Evolutionary conservation across 2,113 vertebrate genomes (phyloP).

Genomic region (Saguinus imperator): DNA sequence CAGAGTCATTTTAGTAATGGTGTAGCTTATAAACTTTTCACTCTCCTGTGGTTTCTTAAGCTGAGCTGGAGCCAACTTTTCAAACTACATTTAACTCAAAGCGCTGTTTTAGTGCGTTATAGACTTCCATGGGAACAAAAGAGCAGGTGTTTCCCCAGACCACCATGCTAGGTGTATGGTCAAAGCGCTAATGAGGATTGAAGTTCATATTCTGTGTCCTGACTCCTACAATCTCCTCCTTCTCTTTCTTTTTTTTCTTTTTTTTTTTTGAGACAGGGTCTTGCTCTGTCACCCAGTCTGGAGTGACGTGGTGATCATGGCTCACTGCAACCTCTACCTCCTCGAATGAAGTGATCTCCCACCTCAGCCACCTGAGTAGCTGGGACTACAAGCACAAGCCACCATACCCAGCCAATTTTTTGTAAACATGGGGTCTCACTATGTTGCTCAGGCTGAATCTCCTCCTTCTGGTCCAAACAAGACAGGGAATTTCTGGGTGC

Average conservation of each 20-base stretch:
- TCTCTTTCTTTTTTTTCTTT: too few species aligned
- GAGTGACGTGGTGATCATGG: too few species aligned
- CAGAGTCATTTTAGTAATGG: not conserved
- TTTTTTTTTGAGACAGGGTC: too few species aligned
- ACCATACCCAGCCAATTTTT: too few species aligned
- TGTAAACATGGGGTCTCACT: too few species aligned
- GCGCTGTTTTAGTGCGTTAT: not conserved
- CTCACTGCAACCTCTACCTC: too few species aligned
- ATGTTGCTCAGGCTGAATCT: not conserved
- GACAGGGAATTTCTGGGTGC: not conserved
- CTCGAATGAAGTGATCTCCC: too few species aligned
- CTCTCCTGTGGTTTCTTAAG: not conserved
- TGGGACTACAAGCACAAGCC: too few species aligned
- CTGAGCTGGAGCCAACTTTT: not conserved
- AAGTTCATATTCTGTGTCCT: not conserved
- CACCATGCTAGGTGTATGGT: not conserved
- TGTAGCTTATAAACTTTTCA: constrained; percentile 17
- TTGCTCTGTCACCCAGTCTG: too few species aligned
- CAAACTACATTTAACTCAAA: not conserved
- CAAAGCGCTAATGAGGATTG: not conserved
- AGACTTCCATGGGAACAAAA: not conserved
- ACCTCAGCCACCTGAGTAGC: too few species aligned
- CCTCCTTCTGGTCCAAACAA: not conserved
- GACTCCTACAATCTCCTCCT: not conserved
- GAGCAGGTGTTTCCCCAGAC: not conserved